These are phyloP conservation scores for Girardinus metallicus DNA, from an alignment of 2,797 vertebrate species.

Conservation along the genomic window DNA sequence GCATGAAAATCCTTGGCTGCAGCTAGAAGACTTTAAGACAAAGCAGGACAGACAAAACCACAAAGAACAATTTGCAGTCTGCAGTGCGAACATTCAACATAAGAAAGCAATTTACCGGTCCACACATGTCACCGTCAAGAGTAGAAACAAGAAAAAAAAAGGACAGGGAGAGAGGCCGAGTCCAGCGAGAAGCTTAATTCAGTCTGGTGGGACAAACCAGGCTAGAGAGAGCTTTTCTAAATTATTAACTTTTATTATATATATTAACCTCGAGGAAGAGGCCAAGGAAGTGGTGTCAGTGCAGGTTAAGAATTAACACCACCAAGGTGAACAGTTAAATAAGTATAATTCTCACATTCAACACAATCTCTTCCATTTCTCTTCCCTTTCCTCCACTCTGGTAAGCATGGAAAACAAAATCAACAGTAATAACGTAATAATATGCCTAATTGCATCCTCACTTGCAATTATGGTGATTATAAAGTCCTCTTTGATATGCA, in stretches of 20 bases:
- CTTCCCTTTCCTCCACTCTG: slow-evolving; percentile 40
- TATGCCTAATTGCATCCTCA: slow-evolving; percentile 81
- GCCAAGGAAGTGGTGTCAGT: slow-evolving; percentile 69
- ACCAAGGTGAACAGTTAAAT: slow-evolving; percentile 56
- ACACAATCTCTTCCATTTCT: slow-evolving; percentile 37
- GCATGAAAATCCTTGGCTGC: slow-evolving; percentile 18
- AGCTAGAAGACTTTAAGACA: slow-evolving; percentile 45
- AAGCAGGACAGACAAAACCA: slow-evolving; percentile 68
- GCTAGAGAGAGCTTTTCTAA: slow-evolving; percentile 67
- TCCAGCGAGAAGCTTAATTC: slow-evolving; percentile 66
- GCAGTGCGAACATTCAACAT: slow-evolving; percentile 68
- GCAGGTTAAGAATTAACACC: slow-evolving; percentile 77
- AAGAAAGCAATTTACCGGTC: slow-evolving; percentile 80
- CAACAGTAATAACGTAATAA: slow-evolving; percentile 76
- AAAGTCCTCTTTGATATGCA: slow-evolving; percentile 76
- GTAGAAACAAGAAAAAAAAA: slow-evolving; percentile 31
- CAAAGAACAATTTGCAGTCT: slow-evolving; percentile 50
- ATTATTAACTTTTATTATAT: slow-evolving; percentile 76
- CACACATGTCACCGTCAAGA: slow-evolving; percentile 57
- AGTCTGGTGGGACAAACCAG: slow-evolving; percentile 60
- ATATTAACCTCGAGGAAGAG: slow-evolving; percentile 78
- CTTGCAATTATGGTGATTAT: slow-evolving; percentile 80
- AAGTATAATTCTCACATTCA: slow-evolving; percentile 38
- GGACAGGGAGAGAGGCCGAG: slow-evolving; percentile 55
- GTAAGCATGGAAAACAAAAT: slow-evolving; percentile 68